Evolutionary conservation across 2,888 invertebrate species (phyloP), one percentile per base, ranked within the genome.

Genomic region (Dyspetes luteomarginatus): DNA sequence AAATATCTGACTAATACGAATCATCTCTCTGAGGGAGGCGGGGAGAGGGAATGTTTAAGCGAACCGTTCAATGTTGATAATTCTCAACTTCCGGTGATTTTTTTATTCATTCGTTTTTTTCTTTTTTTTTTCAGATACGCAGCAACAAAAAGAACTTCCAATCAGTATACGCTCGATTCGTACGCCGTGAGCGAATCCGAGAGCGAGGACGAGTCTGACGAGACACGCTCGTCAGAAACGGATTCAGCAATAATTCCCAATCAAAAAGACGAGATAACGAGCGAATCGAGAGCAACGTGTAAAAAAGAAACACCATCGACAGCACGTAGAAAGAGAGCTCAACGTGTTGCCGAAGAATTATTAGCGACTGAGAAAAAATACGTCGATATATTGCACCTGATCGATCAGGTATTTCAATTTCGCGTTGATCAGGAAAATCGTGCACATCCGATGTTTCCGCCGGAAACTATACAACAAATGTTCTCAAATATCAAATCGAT

Each of bases 401-500:
- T 95, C 52, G 94, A 95, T 85, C 94, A 95, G 92, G 94, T 94
- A 48, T 95, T 95, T 88, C 94, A 94, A 85, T 93, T 93, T 84
- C 92, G 93, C 55, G 93, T 95, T 9, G 93, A 94, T 84, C 93
- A 93, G 81, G 94, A 94, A 86, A 95, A 95, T 85, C 90, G 94
- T 76, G 93, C 92, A 7, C 93, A 93, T 84, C 92, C 92, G 48
- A 93, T 94, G 92, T 93, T 95, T 83, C 93, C 94, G 7, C 92
- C 93, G 30, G 94, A 94, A 75, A 93, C 93, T 9, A 93, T 95
- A 41, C 93, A 93, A 4, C 93, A 94, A 82, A 94, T 95, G 92
- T 95, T 95, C 88, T 93, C 95, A 22, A 95, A 95, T 88, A 93
- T 95, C 62, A 94, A 94, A 84, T 94, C 94, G 45, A 93, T 95